These are phyloP conservation scores for Leptura quadrifasciata DNA, from an alignment of 2,888 invertebrate species.

Conservation along the genomic window DNA sequence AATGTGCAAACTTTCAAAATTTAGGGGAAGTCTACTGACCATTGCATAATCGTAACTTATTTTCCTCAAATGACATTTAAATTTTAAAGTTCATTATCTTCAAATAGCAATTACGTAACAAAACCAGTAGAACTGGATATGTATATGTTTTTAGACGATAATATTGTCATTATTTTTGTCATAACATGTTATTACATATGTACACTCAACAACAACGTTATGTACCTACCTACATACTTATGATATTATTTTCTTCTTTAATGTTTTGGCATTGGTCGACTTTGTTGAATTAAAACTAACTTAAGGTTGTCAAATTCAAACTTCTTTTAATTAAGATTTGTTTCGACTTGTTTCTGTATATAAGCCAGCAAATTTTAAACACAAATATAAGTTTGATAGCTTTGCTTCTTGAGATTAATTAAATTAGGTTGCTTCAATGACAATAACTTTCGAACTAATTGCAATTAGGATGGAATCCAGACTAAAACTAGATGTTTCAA, in stretches of 20 bases:
- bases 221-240: no score
- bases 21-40: no score
- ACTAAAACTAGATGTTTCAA: neutral
- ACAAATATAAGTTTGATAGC: conserved; percentile 7
- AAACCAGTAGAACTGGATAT: no score
- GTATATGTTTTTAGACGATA: no score
- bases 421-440: conserved; percentile 2
- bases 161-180: no score
- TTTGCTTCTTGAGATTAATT: conserved; percentile 6
- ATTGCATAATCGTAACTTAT: no score
- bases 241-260: neutral
- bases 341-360: neutral
- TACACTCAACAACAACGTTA: no score
- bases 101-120: no score
- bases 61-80: no score
- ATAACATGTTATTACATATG: no score
- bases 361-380: neutral
- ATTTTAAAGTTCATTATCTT: no score
- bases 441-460: conserved; percentile 18
- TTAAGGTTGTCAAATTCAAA: neutral
- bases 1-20: no score
- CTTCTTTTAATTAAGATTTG: neutral
- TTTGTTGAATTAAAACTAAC: neutral
- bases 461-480: neutral
- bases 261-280: neutral